Conservation (phyloP, 2,797 vertebrate species). For the Clarias laeviceps region DNA sequence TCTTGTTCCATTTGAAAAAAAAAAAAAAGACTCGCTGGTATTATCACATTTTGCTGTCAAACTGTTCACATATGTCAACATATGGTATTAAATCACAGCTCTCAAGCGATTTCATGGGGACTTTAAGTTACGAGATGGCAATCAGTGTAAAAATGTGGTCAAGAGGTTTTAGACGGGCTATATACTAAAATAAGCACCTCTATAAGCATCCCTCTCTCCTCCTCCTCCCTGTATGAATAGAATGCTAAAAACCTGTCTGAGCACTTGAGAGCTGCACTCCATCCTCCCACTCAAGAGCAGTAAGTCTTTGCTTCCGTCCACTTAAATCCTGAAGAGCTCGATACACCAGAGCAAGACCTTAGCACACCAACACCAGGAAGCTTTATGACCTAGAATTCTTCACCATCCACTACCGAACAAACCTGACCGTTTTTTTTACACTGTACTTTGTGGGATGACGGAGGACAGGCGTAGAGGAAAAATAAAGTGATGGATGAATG, state of each 20-base stretch:
- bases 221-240: constrained; percentile 36
- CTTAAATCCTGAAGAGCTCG: constrained; percentile 43
- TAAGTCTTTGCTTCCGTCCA: constrained; percentile 49
- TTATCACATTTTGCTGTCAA: no score
- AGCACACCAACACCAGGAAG: constrained; percentile 7
- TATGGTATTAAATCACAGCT: neutral
- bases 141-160: constrained; percentile 26
- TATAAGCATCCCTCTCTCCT: constrained; percentile 41
- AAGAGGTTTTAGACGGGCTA: constrained; percentile 21
- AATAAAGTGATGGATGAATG: constrained; percentile 4
- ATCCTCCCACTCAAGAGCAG: constrained; percentile 53
- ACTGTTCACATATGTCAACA: neutral
- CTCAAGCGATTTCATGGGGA: constrained; percentile 6
- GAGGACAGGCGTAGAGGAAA: neutral
- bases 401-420: constrained; percentile 25
- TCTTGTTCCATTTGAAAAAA: no score
- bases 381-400: constrained; percentile 43
- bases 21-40: no score
- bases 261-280: constrained; percentile 47
- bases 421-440: constrained; percentile 15
- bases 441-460: neutral
- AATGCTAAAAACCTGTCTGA: constrained; percentile 55
- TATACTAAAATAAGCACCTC: constrained; percentile 39
- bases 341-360: constrained; percentile 33
- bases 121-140: constrained; percentile 14